phyloP scores from a whole-genome alignment of 2,888 invertebrate species.

The Rhagophthalmus giganteus region DNA sequence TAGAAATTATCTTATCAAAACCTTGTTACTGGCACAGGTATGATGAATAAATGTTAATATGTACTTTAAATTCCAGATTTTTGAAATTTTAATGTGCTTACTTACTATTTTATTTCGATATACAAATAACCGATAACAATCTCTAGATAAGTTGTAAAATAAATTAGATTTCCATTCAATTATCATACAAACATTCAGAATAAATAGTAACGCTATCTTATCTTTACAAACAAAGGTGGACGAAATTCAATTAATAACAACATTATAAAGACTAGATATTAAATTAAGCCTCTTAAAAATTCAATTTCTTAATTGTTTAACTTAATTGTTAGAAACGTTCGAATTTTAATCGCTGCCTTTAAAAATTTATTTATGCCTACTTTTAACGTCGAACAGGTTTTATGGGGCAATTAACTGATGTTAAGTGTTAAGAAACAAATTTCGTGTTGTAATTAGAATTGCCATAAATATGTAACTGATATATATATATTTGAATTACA shows the following conservation, averaged over 20 bases:
- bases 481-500: not conserved
- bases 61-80: too few relatives aligned
- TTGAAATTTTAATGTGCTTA: too few relatives aligned
- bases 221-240: constrained; percentile 11
- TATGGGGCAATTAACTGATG: not conserved
- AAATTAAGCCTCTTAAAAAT: not conserved
- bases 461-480: not conserved
- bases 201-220: constrained; percentile 9
- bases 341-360: not conserved
- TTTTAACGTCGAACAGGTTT: not conserved
- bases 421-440: not conserved
- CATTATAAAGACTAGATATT: not conserved
- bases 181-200: constrained; percentile 5
- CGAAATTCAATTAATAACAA: constrained; percentile 4
- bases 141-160: not conserved
- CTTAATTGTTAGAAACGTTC: not conserved
- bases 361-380: too few relatives aligned
- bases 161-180: constrained; percentile 6
- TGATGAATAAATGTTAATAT: too few relatives aligned
- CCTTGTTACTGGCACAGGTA: too few relatives aligned
- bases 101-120: too few relatives aligned
- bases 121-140: not conserved
- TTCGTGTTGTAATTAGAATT: not conserved
- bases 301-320: not conserved
- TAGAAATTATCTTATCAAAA: too few relatives aligned